Evolutionary conservation across 92 coral and sea anemone genomes (phyloP), one percentile per base, ranked within the genome.

Genomic region (Montipora capitata): DNA sequence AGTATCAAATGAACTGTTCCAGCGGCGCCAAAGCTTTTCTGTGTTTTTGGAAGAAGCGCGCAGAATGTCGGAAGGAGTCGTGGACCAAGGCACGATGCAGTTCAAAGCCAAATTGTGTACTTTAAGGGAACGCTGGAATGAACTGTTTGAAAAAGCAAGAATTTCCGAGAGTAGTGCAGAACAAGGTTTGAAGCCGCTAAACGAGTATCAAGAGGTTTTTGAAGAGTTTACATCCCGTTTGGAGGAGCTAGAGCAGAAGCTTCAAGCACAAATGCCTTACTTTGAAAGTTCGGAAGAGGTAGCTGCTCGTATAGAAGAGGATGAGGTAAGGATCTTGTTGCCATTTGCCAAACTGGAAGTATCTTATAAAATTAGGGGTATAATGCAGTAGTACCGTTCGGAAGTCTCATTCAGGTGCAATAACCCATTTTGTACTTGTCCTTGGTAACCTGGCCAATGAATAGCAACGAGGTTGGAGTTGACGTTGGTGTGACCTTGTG

Each of bases 121-220:
- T 61, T 75, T 97, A 67, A 96, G 96, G 80, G 98, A 96, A 57
- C 89, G 99, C 42, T 97, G 99, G 99, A 96, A 96, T 79, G 97
- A 85, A 40, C 91, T 97, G 77, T 97, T 95, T 65, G 95, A 95
- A 64, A 94, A 89, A 57, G 96, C 98, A 11, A 91, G 91, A 66
- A 93, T 90, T 91, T 90, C 96, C 58, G 99, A 97, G 68, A 92
- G 87, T 35, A 96, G 90, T 7, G 96, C 95, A 2, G 98, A 96
- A 44, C 95, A 88, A 63, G 97, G 96, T 15, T 82, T 97, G 16
- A 96, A 94, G 86, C 99, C 99, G 45, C 77, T 97, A 51, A 89
- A 94, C 68, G 97, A 96, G 68, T 97, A 96, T 86, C 96, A 97
- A 61, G 96, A 92, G 74, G 98, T 96, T 5, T 96, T 94, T 35